These are phyloP conservation scores for Odobenus rosmarus DNA, from an alignment of 2,113 vertebrate genomes.

Conservation along the genomic window DNA sequence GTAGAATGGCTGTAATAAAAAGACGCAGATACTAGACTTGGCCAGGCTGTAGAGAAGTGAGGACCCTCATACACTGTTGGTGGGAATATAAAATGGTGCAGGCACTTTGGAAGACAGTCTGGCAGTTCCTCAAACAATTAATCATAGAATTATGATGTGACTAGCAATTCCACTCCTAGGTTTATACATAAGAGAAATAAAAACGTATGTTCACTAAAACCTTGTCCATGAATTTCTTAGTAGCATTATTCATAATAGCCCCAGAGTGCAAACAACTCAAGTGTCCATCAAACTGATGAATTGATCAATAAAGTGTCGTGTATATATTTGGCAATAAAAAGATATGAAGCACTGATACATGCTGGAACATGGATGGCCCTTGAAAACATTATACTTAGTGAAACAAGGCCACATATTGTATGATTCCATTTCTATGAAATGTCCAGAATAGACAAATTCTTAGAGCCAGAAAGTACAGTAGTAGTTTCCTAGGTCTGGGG, in stretches of 20 bases:
- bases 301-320: neutral
- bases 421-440: neutral
- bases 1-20: neutral
- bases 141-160: neutral
- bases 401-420: neutral
- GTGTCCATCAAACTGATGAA: neutral
- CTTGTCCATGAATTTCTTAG: neutral
- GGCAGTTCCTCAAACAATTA: neutral
- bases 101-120: neutral
- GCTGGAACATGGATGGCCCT: neutral
- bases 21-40: neutral
- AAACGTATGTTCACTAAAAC: neutral
- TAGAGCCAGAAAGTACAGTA: neutral
- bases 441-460: neutral
- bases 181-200: neutral
- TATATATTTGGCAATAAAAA: neutral
- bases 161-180: neutral
- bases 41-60: neutral
- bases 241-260: neutral
- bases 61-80: neutral
- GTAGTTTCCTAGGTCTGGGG: neutral
- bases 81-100: neutral
- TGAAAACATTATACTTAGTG: neutral
- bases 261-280: neutral
- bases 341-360: neutral